Evolutionary conservation across 2,888 invertebrate genomes (phyloP).

Genomic region (Xestia rhomboidea): DNA sequence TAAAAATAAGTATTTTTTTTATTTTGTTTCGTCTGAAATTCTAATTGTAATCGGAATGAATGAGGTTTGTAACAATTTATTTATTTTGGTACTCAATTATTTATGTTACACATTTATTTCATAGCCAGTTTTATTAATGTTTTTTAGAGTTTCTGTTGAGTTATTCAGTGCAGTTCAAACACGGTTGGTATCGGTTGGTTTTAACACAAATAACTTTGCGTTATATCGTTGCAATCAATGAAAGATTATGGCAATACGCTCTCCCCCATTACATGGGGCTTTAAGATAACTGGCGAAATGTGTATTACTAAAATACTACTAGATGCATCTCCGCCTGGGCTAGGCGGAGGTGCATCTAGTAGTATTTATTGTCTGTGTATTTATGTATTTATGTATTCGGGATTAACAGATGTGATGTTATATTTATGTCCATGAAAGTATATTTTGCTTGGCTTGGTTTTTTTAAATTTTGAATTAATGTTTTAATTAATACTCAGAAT

Average conservation of each 20-base stretch:
- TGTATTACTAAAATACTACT: not conserved
- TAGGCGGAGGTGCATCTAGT: too few relatives aligned
- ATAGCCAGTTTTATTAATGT: not conserved
- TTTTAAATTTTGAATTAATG: not conserved
- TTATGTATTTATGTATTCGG: too few relatives aligned
- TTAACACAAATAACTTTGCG: not conserved
- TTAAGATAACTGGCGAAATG: not conserved
- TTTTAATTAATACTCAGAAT: not conserved
- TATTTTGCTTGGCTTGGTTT: not conserved
- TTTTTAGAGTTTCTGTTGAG: not conserved
- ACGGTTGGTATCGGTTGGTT: not conserved
- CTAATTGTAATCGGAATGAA: constrained; percentile 22
- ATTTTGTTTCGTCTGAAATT: constrained; percentile 7
- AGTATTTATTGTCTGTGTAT: too few relatives aligned
- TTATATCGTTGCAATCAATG: not conserved
- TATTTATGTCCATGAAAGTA: not conserved
- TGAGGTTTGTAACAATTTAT: constrained; percentile 1
- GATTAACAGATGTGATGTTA: not conserved
- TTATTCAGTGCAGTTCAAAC: not conserved
- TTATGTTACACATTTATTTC: constrained; percentile 4
- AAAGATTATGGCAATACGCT: not conserved
- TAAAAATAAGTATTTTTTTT: not conserved
- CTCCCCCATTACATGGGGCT: not conserved
- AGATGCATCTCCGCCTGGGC: not conserved
- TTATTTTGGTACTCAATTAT: constrained; percentile 24